Percentiles rank a stretch among this genome's conserved stretches.
phyloP scores from a whole-genome alignment of 2,113 vertebrate species.

The Mystacornis crossleyi region DNA sequence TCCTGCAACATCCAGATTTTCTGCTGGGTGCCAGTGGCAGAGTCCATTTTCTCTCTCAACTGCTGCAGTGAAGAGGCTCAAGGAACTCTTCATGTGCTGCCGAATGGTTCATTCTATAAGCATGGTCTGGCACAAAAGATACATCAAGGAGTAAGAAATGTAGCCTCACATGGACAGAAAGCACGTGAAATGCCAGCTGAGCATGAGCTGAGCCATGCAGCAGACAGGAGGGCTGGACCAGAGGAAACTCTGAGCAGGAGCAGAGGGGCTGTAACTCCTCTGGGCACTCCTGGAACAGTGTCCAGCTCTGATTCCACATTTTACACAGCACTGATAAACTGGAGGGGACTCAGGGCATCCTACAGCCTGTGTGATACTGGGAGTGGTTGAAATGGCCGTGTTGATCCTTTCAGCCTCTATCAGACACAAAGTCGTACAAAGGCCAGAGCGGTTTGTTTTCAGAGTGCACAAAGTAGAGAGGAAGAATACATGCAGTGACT shows the following conservation, averaged over 20 bases:
- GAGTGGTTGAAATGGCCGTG: neutral
- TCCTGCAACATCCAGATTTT: neutral
- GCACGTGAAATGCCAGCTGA: neutral
- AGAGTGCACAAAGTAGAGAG: accelerated
- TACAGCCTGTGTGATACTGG: neutral
- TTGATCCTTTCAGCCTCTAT: neutral
- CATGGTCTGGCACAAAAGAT: neutral
- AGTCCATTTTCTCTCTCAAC: neutral
- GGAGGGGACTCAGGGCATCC: neutral
- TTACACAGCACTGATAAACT: neutral
- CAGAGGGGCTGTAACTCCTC: neutral
- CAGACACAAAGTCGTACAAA: neutral
- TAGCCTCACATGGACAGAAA: neutral
- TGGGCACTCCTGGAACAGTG: neutral
- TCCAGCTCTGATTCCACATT: neutral
- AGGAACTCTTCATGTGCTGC: neutral
- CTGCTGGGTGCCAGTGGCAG: neutral
- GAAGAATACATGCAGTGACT: neutral
- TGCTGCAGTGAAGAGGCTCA: neutral
- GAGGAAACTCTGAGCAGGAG: neutral
- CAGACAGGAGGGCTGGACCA: neutral
- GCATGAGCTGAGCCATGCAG: accelerated
- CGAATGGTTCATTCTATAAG: neutral
- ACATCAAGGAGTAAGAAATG: accelerated
- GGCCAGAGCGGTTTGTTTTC: neutral